Percentiles rank a stretch among this genome's conserved stretches.
These are phyloP conservation scores for Camponotus fellah DNA, from an alignment of 2,888 invertebrate genomes.

Conservation along the genomic window DNA sequence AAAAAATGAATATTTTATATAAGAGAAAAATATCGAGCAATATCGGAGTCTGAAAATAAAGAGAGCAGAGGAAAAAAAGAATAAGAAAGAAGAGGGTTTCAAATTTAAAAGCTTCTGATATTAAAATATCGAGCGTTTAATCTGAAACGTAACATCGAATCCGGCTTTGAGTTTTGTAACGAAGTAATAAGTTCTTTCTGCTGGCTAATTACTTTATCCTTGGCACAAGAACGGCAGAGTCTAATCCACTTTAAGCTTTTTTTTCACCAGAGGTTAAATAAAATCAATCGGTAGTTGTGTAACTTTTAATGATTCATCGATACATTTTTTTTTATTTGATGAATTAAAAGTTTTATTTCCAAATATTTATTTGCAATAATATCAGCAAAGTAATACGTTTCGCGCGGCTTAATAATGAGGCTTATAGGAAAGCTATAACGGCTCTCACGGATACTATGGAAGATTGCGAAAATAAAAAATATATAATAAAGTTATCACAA, in stretches of 20 bases:
- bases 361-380: conserved; percentile 23
- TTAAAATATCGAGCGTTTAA: conserved; percentile 29
- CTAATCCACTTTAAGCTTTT: conserved; percentile 22
- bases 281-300: conserved; percentile 6
- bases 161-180: conserved; percentile 43
- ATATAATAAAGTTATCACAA: conserved; percentile 24
- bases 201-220: conserved; percentile 25
- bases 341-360: conserved; percentile 13
- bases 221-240: background rate
- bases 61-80: background rate
- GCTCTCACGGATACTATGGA: conserved; percentile 26
- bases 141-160: conserved; percentile 19
- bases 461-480: conserved; percentile 40
- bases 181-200: conserved; percentile 26
- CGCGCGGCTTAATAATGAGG: conserved; percentile 56
- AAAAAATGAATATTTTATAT: conserved; percentile 24
- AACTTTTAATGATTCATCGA: background rate
- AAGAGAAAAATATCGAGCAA: conserved; percentile 44
- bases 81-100: background rate
- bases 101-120: conserved; percentile 56
- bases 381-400: conserved; percentile 55
- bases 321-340: background rate
- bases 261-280: background rate
- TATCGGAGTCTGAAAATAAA: conserved; percentile 58
- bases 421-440: conserved; percentile 30